A percentile compares a stretch with the other conserved stretches of the same genome.
These are phyloP conservation scores for Rhyacophila brunnea DNA, from an alignment of 1,140 invertebrate genomes.

Conservation along the genomic window DNA sequence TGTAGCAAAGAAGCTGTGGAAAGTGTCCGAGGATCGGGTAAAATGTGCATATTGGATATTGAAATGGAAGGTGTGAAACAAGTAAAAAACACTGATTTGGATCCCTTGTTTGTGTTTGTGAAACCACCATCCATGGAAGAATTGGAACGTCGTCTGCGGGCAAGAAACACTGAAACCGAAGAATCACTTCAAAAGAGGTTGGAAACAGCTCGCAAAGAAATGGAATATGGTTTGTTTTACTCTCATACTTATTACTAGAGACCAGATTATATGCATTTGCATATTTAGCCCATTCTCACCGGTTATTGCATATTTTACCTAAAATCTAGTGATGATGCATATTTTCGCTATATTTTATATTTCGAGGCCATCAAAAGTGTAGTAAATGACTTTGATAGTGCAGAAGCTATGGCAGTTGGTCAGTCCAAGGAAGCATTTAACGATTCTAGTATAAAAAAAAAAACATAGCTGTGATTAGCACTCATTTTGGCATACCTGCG, in stretches of 20 bases:
- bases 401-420: too few species aligned
- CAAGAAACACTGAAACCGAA: conserved; percentile 85
- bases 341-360: too few species aligned
- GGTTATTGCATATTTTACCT: too few species aligned
- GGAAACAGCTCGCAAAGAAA: conserved; percentile 70
- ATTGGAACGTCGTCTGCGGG: conserved; percentile 74
- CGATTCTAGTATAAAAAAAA: too few species aligned
- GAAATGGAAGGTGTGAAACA: conserved; percentile 95
- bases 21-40: conserved; percentile 74
- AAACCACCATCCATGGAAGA: conserved; percentile 85
- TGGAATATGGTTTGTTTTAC: conserved; percentile 72
- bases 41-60: conserved; percentile 93
- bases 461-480: too few species aligned
- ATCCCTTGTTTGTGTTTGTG: conserved; percentile 89
- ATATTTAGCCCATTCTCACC: too few species aligned
- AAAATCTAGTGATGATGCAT: too few species aligned
- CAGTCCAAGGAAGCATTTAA: too few species aligned
- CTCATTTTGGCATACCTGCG: too few species aligned
- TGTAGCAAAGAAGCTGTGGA: conserved; percentile 84
- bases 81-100: conserved; percentile 80
- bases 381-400: too few species aligned
- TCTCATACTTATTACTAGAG: neutral
- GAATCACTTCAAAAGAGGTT: conserved; percentile 78
- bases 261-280: too few species aligned
- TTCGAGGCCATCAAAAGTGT: too few species aligned